Conservation (phyloP, 2,888 invertebrate species). For the Rambutsinella grinnellia region DNA sequence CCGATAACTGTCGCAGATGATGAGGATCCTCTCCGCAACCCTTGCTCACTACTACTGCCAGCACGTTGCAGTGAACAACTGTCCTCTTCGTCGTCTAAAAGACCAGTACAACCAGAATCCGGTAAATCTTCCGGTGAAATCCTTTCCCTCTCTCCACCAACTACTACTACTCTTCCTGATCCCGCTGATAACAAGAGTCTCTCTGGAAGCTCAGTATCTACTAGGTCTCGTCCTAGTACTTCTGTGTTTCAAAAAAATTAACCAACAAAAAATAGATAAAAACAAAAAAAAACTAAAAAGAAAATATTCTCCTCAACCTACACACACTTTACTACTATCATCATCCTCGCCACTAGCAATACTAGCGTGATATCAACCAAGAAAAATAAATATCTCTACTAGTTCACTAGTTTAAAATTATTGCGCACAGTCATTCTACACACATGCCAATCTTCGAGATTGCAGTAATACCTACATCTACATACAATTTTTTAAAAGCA, state of each 20-base stretch:
- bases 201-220: constrained; percentile 52
- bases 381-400: background rate
- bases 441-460: background rate
- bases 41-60: constrained; percentile 42
- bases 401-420: background rate
- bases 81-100: constrained; percentile 59
- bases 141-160: constrained; percentile 30
- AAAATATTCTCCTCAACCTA: constrained; percentile 23
- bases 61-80: constrained; percentile 46
- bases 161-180: constrained; percentile 1
- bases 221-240: constrained; percentile 46
- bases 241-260: constrained; percentile 20
- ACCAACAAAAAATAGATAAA: constrained; percentile 33
- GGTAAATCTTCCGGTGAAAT: constrained; percentile 54
- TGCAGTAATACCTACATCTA: background rate
- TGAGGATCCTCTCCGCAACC: constrained; percentile 7
- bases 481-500: background rate
- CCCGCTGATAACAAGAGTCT: constrained; percentile 47
- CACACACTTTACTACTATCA: background rate
- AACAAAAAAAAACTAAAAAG: constrained; percentile 1
- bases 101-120: constrained; percentile 63
- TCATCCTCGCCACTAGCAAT: background rate
- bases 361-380: background rate
- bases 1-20: constrained; percentile 18
- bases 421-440: background rate